Evolutionary conservation across 2,113 vertebrate species (phyloP).

Genomic region (Dipodomys merriami): DNA sequence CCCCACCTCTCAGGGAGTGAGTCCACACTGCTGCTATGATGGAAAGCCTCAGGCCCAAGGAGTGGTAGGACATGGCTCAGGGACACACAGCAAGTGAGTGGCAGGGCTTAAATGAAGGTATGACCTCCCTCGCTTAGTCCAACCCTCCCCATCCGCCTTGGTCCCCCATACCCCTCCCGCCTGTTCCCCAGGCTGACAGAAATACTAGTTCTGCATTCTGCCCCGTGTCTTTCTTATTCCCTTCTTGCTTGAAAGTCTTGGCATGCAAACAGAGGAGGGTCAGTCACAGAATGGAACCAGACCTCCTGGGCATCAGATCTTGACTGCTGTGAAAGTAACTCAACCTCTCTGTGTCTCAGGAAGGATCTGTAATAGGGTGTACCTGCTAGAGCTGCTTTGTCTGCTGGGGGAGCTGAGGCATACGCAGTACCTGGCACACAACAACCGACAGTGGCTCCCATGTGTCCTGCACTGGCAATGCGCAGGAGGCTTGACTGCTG

Average conservation of each 20-base stretch:
- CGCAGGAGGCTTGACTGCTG: neutral
- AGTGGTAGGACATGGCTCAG: neutral
- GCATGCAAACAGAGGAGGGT: neutral
- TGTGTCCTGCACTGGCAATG: neutral
- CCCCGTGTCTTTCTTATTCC: neutral
- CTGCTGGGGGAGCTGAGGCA: neutral
- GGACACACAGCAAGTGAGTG: slow-evolving; percentile 7
- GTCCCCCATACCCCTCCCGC: accelerated
- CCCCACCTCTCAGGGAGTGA: no score
- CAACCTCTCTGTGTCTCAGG: neutral
- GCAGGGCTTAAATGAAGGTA: neutral
- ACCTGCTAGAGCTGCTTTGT: neutral
- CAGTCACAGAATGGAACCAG: neutral
- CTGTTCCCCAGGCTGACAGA: neutral
- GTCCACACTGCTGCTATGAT: neutral
- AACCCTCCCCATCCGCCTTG: neutral
- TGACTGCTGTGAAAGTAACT: no score
- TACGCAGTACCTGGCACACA: neutral
- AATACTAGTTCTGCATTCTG: neutral
- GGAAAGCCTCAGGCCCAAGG: neutral
- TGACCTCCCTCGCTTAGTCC: neutral
- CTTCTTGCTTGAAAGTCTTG: neutral
- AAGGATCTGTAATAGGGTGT: neutral
- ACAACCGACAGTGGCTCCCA: neutral
- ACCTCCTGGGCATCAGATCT: neutral